Conservation (phyloP, 2,797 vertebrate species). For the Echeneis naucrates region DNA sequence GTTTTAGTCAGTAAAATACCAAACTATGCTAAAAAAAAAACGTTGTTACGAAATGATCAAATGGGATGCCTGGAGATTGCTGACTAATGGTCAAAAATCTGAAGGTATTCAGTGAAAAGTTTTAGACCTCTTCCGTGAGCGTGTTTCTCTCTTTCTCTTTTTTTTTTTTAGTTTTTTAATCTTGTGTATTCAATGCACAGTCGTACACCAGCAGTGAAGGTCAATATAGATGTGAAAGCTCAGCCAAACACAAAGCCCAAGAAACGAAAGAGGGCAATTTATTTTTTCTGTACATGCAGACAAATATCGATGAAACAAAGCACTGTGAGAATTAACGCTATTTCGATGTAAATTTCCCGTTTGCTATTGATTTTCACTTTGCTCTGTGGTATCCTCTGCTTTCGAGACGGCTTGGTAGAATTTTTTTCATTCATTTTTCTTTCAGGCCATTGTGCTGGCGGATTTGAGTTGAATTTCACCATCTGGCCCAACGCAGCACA, state of each 20-base stretch:
- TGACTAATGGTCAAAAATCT: not conserved
- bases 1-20: not conserved
- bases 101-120: not conserved
- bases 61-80: not conserved
- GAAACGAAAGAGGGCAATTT: not conserved
- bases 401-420: not conserved
- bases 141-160: too few species aligned
- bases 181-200: not conserved
- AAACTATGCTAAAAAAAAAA: not conserved
- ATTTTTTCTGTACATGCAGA: constrained; percentile 1
- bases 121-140: not conserved
- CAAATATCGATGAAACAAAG: constrained; percentile 21
- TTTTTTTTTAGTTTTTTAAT: not conserved
- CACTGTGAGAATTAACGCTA: not conserved
- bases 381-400: not conserved
- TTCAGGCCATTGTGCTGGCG: not conserved
- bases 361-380: constrained; percentile 24
- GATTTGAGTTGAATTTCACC: constrained; percentile 27
- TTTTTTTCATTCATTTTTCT: not conserved
- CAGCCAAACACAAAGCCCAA: not conserved
- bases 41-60: not conserved
- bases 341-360: constrained; percentile 15
- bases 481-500: not conserved
- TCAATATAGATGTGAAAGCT: not conserved
- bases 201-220: not conserved